phyloP scores from a whole-genome alignment of 2,797 vertebrate genomes.

The Enteromius thamalakanensis region DNA sequence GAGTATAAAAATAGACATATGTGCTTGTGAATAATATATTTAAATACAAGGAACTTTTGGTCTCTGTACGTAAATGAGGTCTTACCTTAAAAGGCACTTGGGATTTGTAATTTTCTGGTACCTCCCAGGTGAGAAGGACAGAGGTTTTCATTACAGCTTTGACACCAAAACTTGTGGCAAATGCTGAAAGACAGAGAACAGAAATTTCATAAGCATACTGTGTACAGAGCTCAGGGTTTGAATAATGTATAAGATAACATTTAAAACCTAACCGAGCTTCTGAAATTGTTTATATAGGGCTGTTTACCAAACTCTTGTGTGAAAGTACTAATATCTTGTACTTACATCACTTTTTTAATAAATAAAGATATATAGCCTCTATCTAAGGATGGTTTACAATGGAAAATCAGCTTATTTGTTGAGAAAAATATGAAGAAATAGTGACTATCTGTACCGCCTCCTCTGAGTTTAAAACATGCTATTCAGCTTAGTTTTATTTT shows the following conservation, averaged over 20 bases:
- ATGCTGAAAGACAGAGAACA: slow-evolving; percentile 73
- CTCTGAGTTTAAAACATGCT: neutral
- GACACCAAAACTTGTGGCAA: slow-evolving; percentile 93
- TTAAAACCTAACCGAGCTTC: slow-evolving; percentile 8
- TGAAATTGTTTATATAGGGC: slow-evolving; percentile 10
- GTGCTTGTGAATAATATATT: neutral
- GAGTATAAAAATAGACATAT: neutral
- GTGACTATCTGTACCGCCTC: neutral
- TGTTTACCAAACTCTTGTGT: neutral
- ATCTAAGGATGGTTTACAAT: neutral
- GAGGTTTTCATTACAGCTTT: slow-evolving; percentile 92
- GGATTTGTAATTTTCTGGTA: slow-evolving; percentile 90
- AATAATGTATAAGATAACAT: neutral
- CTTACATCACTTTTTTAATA: slow-evolving; percentile 1
- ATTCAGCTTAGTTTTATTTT: neutral
- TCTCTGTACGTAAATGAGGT: neutral
- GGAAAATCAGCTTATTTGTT: neutral
- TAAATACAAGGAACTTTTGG: neutral
- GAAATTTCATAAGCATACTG: neutral
- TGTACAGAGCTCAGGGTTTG: neutral
- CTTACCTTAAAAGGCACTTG: slow-evolving; percentile 91
- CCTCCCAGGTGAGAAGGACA: slow-evolving; percentile 94
- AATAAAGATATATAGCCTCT: neutral
- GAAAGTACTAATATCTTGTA: neutral
- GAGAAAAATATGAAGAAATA: neutral